A percentile compares a stretch with the other conserved stretches of the same genome.
Evolutionary conservation across 2,888 invertebrate genomes (phyloP).

Genomic region (Agrochola lota): DNA sequence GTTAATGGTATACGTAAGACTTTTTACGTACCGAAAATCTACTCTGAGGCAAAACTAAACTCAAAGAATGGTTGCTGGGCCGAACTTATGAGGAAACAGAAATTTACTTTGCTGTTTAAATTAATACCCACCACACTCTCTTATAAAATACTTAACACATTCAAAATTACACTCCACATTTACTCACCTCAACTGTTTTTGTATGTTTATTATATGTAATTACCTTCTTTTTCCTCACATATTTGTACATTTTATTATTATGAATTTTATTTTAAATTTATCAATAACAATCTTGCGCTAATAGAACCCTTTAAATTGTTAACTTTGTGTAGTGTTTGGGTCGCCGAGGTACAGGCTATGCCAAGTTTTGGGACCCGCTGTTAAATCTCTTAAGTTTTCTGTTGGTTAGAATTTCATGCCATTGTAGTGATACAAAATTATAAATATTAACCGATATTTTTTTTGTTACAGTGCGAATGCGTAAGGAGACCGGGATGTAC

Average conservation of each 20-base stretch:
- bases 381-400: too few species aligned
- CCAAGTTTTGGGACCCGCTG: too few species aligned
- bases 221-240: background rate
- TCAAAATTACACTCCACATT: background rate
- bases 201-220: background rate
- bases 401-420: too few species aligned
- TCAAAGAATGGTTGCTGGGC: background rate
- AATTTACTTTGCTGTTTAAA: background rate
- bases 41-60: background rate
- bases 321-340: too few species aligned
- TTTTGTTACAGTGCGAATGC: conserved; percentile 87
- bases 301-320: too few species aligned
- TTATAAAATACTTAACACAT: background rate
- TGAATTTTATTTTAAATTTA: background rate
- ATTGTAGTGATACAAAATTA: background rate
- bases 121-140: background rate
- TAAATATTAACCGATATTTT: conserved; percentile 52
- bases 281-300: background rate
- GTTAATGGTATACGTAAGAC: too few species aligned
- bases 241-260: background rate
- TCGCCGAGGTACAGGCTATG: too few species aligned
- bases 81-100: background rate
- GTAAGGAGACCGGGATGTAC: conserved; percentile 88
- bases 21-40: too few species aligned
- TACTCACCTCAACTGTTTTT: background rate